A percentile compares a stretch with the other conserved stretches of the same genome.
These are phyloP conservation scores for Hemitrygon akajei DNA, from an alignment of 2,797 vertebrate genomes.

Conservation along the genomic window DNA sequence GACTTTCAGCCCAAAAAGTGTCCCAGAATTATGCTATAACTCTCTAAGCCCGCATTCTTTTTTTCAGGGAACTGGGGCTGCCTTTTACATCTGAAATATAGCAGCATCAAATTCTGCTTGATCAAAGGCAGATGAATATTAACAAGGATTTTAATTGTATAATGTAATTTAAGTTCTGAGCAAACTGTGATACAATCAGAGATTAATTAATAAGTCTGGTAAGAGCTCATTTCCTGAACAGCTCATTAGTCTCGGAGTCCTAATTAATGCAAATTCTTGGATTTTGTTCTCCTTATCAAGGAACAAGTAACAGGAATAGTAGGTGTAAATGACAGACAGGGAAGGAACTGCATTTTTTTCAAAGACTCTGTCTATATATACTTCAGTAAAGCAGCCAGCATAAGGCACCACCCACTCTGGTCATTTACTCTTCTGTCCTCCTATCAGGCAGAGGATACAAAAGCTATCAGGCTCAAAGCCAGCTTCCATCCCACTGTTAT, in stretches of 20 bases:
- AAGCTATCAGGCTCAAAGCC: no score
- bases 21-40: not conserved
- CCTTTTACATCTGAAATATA: not conserved
- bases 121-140: constrained; percentile 8
- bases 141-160: constrained; percentile 31
- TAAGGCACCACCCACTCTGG: no score
- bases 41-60: not conserved
- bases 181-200: not conserved
- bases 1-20: not conserved
- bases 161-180: constrained; percentile 6
- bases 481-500: no score
- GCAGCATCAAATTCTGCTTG: not conserved
- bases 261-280: not conserved
- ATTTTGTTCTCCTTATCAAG: not conserved
- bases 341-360: not conserved
- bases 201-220: constrained; percentile 2
- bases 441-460: no score
- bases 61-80: not conserved
- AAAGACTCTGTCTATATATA: no score
- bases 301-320: not conserved
- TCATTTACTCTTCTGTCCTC: no score
- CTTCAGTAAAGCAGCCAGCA: no score
- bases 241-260: not conserved
- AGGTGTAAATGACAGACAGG: not conserved
- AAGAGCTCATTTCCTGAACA: not conserved